Conservation (phyloP, 2,113 vertebrate species). For the Oxyruncus cristatus region DNA sequence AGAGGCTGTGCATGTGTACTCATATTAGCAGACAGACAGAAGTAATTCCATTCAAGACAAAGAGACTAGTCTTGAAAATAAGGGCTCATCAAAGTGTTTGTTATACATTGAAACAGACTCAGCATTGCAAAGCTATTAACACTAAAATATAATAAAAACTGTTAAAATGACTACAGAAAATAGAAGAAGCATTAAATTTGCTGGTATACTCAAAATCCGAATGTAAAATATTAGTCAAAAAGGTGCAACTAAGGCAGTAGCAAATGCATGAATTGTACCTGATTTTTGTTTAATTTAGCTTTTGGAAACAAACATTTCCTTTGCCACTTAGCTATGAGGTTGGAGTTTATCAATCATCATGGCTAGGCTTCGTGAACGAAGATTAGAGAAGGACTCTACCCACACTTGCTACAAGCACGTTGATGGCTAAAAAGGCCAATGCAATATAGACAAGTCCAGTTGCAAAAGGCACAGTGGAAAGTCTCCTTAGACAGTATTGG, state of each 20-base stretch:
- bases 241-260: background rate
- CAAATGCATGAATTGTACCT: background rate
- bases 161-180: conserved; percentile 10
- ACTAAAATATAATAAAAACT: background rate
- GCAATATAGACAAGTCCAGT: too few relatives aligned
- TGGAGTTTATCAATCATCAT: background rate
- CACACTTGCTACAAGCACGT: too few relatives aligned
- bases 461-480: too few relatives aligned
- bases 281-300: background rate
- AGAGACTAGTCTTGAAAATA: conserved; percentile 12
- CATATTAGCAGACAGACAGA: conserved; percentile 5
- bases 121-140: background rate
- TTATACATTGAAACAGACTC: background rate
- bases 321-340: background rate
- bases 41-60: conserved; percentile 10
- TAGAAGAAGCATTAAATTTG: background rate
- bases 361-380: too few relatives aligned
- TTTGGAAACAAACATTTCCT: background rate
- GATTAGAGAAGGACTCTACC: too few relatives aligned
- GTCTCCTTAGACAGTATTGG: too few relatives aligned
- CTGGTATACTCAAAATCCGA: background rate
- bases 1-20: conserved; percentile 7
- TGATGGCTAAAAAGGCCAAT: too few relatives aligned
- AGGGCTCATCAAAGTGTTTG: conserved; percentile 11
- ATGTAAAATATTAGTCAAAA: background rate